Conservation (phyloP, 2,888 invertebrate species). For the Machimus rusticus region DNA sequence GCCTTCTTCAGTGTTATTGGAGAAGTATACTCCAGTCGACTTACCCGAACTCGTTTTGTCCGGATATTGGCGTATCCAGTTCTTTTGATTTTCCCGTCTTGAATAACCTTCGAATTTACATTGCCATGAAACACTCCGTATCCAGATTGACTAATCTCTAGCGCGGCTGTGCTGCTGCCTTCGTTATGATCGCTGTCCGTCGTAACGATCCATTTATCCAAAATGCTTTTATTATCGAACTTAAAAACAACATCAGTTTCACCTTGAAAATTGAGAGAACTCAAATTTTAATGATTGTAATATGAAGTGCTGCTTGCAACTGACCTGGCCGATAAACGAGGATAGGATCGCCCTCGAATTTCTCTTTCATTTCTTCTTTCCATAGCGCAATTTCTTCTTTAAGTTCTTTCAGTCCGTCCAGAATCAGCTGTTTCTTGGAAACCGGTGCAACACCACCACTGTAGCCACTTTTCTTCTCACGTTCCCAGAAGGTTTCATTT, state of each 20-base stretch:
- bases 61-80: constrained; percentile 86
- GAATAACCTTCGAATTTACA: constrained; percentile 74
- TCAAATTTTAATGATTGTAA: not conserved
- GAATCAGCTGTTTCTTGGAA: constrained; percentile 66
- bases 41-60: constrained; percentile 72
- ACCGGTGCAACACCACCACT: constrained; percentile 53
- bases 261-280: constrained; percentile 60
- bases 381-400: constrained; percentile 73
- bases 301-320: not conserved
- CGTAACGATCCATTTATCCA: constrained; percentile 77
- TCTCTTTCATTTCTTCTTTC: constrained; percentile 72
- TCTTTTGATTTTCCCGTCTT: constrained; percentile 79
- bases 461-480: constrained; percentile 61
- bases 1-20: not conserved
- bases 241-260: constrained; percentile 79
- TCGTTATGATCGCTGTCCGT: constrained; percentile 82
- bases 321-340: constrained; percentile 65
- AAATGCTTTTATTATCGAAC: constrained; percentile 70
- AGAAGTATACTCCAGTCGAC: constrained; percentile 47
- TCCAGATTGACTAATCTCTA: constrained; percentile 73
- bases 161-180: constrained; percentile 75
- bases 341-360: constrained; percentile 70
- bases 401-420: constrained; percentile 72
- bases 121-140: constrained; percentile 77
- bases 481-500: constrained; percentile 59